Base-by-base conservation (phyloP, 2,797 vertebrate genomes). In the Sebastes vulpes region DNA sequence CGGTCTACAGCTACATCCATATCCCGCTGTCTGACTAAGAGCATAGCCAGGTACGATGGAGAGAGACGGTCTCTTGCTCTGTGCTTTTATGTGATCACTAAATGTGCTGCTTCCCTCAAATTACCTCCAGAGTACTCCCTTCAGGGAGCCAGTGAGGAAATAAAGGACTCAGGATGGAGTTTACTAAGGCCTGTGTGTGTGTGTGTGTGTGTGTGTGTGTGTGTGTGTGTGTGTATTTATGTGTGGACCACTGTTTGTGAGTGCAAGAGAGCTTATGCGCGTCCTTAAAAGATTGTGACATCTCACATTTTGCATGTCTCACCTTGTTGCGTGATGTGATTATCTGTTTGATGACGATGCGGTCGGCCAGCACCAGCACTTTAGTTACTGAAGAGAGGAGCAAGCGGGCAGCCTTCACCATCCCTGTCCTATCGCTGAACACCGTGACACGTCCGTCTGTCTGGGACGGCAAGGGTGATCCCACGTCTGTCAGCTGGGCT, bases 281-380 rank as follows among this genome's bases (percentile, higher is more conserved):
- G 11, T 54, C n/a, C 23, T 26, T 59, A 14, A 46, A 56, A 57
- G 23, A 9, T 5, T 32, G 58, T 8, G 21, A 20, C 12, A 3
- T n/a, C 18, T 52, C 14, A 7, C 35, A 26, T 78, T 14, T 14
- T 52, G 20, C 35, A 12, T 5, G 3, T 46, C 92, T 87, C 96
- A 99, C 99, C 97, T 99, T 99, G 95, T 98, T 99, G 90, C 98
- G 97, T 11, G 99, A 99, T 69, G 96, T 95, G 94, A 98, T 97
- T 91, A 99, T 99, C 94, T 99, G 99, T 87, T 99, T 99, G 94
- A 99, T 98, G 89, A 99, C 98, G 53, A 99, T 98, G 88, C 97
- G 97, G 92, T 99, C 99, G 18, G 98, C 99, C 79, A 99, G 91
- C 72, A 99, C 97, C 89, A 99, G 93, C 76, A 99, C 99, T 93